Evolutionary conservation across 1,140 invertebrate genomes (phyloP).

Genomic region (Vanessa atalanta): DNA sequence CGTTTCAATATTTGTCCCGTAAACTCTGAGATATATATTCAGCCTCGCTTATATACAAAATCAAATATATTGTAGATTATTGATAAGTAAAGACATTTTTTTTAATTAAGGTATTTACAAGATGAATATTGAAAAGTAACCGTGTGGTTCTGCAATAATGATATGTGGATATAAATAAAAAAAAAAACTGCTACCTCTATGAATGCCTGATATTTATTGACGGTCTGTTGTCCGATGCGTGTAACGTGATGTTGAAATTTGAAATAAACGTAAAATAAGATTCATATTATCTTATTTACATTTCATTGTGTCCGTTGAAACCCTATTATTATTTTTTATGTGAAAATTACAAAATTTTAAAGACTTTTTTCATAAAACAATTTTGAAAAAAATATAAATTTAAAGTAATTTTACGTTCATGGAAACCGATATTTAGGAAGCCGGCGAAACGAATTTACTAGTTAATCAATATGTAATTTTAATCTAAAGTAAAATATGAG

Average conservation of each 20-base stretch:
- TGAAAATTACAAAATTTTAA: too few relatives aligned
- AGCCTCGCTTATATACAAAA: slow-evolving; percentile 1
- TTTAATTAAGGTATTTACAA: slow-evolving; percentile 8
- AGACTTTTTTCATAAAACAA: too few relatives aligned
- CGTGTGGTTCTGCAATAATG: slow-evolving; percentile 23
- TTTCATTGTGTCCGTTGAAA: slow-evolving; percentile 39
- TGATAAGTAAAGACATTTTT: slow-evolving; percentile 1
- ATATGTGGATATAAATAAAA: slow-evolving; percentile 33
- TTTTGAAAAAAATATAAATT: too few relatives aligned
- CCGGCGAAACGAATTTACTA: too few relatives aligned
- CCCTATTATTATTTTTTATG: slow-evolving; percentile 20
- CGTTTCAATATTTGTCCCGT: slow-evolving; percentile 17
- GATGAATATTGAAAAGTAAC: slow-evolving; percentile 21
- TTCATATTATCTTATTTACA: slow-evolving; percentile 50
- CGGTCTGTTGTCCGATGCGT: slow-evolving; percentile 63
- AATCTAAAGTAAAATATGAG: too few relatives aligned
- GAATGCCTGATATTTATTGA: slow-evolving; percentile 68
- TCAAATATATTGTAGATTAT: background rate
- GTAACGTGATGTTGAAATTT: slow-evolving; percentile 66
- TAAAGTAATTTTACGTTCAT: too few relatives aligned
- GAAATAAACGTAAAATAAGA: slow-evolving; percentile 62
- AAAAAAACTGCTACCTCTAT: slow-evolving; percentile 68
- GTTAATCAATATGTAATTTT: too few relatives aligned
- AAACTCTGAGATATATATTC: background rate
- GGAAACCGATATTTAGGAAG: too few relatives aligned